These are phyloP conservation scores for Agriotes lineatus DNA, from an alignment of 2,888 invertebrate genomes.

Conservation along the genomic window DNA sequence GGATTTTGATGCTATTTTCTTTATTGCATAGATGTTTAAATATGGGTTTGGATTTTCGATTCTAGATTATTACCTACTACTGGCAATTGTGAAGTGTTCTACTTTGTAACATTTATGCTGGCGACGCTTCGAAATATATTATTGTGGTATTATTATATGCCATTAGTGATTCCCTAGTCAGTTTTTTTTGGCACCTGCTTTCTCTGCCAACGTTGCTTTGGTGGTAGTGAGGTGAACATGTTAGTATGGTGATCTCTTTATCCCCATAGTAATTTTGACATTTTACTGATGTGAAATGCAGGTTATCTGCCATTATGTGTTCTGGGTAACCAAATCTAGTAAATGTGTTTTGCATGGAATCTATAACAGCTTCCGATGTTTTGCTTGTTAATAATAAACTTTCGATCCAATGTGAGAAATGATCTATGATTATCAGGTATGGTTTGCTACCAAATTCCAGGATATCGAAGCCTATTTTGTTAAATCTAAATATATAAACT, in stretches of 20 bases:
- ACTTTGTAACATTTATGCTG: conserved; percentile 48
- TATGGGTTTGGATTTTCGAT: conserved; percentile 31
- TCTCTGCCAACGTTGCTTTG: conserved; percentile 43
- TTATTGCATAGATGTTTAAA: conserved; percentile 24
- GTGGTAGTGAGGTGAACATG: too few relatives aligned
- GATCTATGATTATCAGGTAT: too few relatives aligned
- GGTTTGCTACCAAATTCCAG: conserved; percentile 34
- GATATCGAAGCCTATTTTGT: conserved; percentile 45
- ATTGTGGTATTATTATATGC: conserved; percentile 47
- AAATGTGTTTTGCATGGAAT: too few relatives aligned
- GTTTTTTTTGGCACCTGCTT: conserved; percentile 44
- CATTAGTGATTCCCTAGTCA: conserved; percentile 45
- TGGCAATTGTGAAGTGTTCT: conserved; percentile 42
- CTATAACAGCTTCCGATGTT: too few relatives aligned
- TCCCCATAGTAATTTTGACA: conserved; percentile 30
- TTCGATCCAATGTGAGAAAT: too few relatives aligned
- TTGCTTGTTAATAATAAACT: too few relatives aligned
- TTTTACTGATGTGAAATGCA: too few relatives aligned
- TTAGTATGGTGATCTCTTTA: conserved; percentile 46
- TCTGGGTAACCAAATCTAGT: too few relatives aligned
- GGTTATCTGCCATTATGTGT: too few relatives aligned
- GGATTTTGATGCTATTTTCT: conserved; percentile 11
- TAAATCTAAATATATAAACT: conserved; percentile 45
- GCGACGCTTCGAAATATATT: conserved; percentile 41
- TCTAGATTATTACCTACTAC: too few relatives aligned